A percentile compares a stretch with the other conserved stretches of the same genome.
These are phyloP conservation scores for Macrotrachela quadricornifera DNA, from an alignment of 1,140 invertebrate genomes.

Conservation along the genomic window DNA sequence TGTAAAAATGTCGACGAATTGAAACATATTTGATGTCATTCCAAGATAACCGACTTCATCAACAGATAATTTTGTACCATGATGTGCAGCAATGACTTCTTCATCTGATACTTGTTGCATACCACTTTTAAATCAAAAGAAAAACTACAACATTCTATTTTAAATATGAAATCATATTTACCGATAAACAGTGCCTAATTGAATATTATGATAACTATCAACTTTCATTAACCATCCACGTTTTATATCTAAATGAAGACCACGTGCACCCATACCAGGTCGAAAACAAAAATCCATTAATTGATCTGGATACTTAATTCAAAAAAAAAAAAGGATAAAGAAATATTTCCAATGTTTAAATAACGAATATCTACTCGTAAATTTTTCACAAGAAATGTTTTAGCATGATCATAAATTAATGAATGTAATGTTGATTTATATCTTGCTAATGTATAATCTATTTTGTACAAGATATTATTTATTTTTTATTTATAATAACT, in stretches of 20 bases:
- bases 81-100: slow-evolving; percentile 64
- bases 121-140: slow-evolving; percentile 22
- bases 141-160: no score
- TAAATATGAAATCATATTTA: no score
- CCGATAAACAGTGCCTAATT: slow-evolving; percentile 76
- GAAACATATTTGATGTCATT: slow-evolving; percentile 56
- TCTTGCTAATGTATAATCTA: slow-evolving; percentile 73
- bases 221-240: slow-evolving; percentile 70
- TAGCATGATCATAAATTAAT: slow-evolving; percentile 71
- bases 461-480: no score
- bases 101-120: slow-evolving; percentile 53
- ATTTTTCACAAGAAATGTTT: slow-evolving; percentile 60
- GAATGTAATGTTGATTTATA: slow-evolving; percentile 72
- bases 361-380: slow-evolving; percentile 33
- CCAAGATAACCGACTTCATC: slow-evolving; percentile 28
- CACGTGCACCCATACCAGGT: slow-evolving; percentile 2
- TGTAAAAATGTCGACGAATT: slow-evolving; percentile 84
- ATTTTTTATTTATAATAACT: no score
- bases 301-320: slow-evolving; percentile 5
- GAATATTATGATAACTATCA: slow-evolving; percentile 85
- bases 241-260: slow-evolving; percentile 9
- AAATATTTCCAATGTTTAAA: no score
- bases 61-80: slow-evolving; percentile 37
- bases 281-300: slow-evolving; percentile 1
- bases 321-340: no score